Evolutionary conservation across 2,113 vertebrate species (phyloP).

Genomic region (Neodontobutis hainanensis): DNA sequence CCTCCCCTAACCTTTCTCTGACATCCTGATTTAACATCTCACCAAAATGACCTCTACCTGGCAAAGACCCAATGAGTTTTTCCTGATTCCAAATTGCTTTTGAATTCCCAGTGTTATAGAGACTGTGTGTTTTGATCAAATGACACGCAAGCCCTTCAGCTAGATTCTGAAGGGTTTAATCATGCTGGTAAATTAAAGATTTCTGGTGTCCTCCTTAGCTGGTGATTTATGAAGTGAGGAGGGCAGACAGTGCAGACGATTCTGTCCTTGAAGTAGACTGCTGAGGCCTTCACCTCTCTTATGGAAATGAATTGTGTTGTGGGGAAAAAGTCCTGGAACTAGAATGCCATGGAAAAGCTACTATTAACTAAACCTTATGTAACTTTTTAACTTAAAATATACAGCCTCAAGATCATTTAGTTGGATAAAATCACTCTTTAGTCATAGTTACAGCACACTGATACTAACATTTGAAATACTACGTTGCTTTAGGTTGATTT

Average conservation of each 20-base stretch:
- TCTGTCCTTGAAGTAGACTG: conserved; percentile 42
- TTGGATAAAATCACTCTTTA: too few species aligned
- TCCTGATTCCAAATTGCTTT: conserved; percentile 29
- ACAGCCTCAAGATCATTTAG: background rate
- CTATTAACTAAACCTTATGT: background rate
- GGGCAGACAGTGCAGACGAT: conserved; percentile 26
- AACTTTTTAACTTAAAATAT: background rate
- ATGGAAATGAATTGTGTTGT: conserved; percentile 41
- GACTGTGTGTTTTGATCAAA: conserved; percentile 22
- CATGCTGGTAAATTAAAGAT: conserved; percentile 17
- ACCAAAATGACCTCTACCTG: conserved; percentile 25
- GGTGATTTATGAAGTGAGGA: conserved; percentile 58
- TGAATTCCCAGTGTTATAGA: conserved; percentile 30
- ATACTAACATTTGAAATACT: too few species aligned
- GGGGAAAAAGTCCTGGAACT: conserved; percentile 9
- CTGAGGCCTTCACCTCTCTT: conserved; percentile 29
- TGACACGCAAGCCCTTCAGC: conserved; percentile 7
- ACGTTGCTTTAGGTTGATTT: too few species aligned
- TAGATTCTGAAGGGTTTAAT: conserved; percentile 25
- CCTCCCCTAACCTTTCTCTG: conserved; percentile 9
- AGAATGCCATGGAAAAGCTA: background rate
- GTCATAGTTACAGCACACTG: too few species aligned
- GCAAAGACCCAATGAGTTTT: conserved; percentile 28
- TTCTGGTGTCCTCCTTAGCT: conserved; percentile 47
- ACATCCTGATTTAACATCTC: conserved; percentile 51